Evolutionary conservation across 2,113 vertebrate genomes (phyloP).

Genomic region (Thamnaconus septentrionalis): DNA sequence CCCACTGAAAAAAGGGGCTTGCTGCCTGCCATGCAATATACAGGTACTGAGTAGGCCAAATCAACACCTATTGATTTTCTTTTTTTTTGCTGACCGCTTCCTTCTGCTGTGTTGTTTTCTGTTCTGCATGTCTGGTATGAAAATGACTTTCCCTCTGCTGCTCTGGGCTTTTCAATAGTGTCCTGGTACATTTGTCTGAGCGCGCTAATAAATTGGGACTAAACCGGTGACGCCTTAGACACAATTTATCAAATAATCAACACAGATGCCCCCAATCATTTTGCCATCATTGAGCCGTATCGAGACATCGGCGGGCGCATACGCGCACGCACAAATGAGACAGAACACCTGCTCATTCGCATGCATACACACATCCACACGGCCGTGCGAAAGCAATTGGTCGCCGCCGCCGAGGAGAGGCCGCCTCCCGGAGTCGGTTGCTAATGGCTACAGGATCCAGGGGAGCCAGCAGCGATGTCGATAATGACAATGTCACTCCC

Average conservation of each 20-base stretch:
- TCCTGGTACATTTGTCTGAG: conserved; percentile 33
- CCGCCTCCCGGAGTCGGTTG: conserved; percentile 71
- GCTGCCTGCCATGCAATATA: conserved; percentile 60
- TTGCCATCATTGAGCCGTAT: conserved; percentile 27
- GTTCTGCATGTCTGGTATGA: conserved; percentile 10
- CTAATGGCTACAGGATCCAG: conserved; percentile 78
- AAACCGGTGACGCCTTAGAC: conserved; percentile 38
- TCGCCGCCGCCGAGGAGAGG: conserved; percentile 61
- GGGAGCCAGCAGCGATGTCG: conserved; percentile 62
- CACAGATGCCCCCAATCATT: conserved; percentile 41
- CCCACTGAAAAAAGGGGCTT: conserved; percentile 48
- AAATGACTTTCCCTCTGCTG: conserved; percentile 3
- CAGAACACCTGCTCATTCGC: conserved; percentile 70
- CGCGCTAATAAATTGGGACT: conserved; percentile 28
- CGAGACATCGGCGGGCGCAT: conserved; percentile 6
- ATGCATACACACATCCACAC: conserved; percentile 71
- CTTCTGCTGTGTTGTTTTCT: conserved; percentile 40
- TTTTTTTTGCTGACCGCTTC: conserved; percentile 48
- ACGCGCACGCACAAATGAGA: conserved; percentile 14
- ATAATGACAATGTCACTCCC: conserved; percentile 73
- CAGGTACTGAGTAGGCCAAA: conserved; percentile 61
- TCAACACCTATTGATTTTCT: conserved; percentile 71
- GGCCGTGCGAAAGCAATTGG: conserved; percentile 72
- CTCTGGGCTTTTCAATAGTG: conserved; percentile 8
- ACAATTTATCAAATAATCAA: conserved; percentile 63